Evolutionary conservation across 2,888 invertebrate species (phyloP), one percentile per base, ranked within the genome.

Genomic region (Nephrocerus scutellatus): DNA sequence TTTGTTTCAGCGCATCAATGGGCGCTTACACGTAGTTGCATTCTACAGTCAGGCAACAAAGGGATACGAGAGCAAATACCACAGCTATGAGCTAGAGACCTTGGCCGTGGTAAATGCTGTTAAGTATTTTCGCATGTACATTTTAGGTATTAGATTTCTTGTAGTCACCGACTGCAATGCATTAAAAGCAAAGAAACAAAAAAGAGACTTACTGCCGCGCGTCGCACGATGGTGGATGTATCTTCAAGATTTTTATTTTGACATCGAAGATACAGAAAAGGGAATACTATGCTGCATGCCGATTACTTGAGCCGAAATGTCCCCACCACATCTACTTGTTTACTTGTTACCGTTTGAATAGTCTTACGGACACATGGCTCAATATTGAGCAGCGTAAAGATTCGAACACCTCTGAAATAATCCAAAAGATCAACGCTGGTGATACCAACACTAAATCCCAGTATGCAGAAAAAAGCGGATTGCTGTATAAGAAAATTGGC

Each of bases 21-120:
- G n/a, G 12, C 23, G n/a, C 8, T 12, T 37, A 3, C 35, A 43
- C 22, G 39, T 39, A 9, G 30, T 41, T 10, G 32, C 44, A 1
- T 41, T 41, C 32, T 41, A 18, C 28, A 44, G 41, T 24, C 41
- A 38, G 20, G 41, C 31, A 3, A 41, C 39, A 3, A 38, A 35
- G 13, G 25, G 36, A 1, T 30, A 36, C 9, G 39, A 38, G 10
- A 5, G 19, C 8, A 39, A 35, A n/a, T 34, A 30, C 14, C 31
- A 39, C 29, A 41, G 41, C 20, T 41, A 36, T 22, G 30, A 30
- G 28, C 13, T 30, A 8, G 23, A 29, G 18, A 29, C 29, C 12
- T 13, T 28, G 7, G 29, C 29, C 15, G 29, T 36, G 15, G 35
- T 36, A 3, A 28, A 28, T 10, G 29, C 28, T 12, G 28, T 36